Conservation (phyloP, 2,888 invertebrate genomes). For the Sceliomorpha sp. region DNA sequence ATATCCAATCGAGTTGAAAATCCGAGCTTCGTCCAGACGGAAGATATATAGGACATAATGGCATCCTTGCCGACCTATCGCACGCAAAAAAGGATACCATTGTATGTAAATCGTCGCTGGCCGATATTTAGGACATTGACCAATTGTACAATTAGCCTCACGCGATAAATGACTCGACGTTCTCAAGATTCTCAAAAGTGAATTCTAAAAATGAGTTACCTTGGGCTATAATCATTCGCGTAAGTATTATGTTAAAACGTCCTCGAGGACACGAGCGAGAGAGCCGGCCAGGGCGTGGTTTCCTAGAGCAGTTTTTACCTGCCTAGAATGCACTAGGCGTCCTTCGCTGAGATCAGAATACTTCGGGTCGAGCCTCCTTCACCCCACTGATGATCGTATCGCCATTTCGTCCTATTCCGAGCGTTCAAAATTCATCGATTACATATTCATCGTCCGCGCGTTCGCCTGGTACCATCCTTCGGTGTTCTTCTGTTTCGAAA, state of each 20-base stretch:
- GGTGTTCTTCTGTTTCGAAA: constrained; percentile 23
- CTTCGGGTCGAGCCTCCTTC: constrained; percentile 55
- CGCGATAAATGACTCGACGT: constrained; percentile 43
- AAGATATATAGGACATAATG: constrained; percentile 29
- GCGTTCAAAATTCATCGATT: constrained; percentile 1
- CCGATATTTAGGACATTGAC: constrained; percentile 43
- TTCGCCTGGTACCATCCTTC: no score
- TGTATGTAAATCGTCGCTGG: constrained; percentile 46
- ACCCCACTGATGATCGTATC: background rate
- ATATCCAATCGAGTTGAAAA: constrained; percentile 12
- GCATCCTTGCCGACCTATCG: constrained; percentile 22
- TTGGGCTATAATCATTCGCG: constrained; percentile 48
- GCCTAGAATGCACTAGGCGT: constrained; percentile 76
- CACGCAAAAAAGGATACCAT: constrained; percentile 27
- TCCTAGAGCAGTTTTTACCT: constrained; percentile 75
- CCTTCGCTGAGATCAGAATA: constrained; percentile 78
- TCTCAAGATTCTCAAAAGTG: constrained; percentile 43
- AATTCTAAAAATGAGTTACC: constrained; percentile 48
- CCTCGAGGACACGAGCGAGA: constrained; percentile 71
- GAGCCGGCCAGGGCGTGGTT: constrained; percentile 76
- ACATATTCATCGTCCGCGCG: background rate
- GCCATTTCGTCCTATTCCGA: constrained; percentile 26
- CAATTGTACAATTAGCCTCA: constrained; percentile 48
- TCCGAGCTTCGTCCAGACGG: background rate
- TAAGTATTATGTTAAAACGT: constrained; percentile 65